Evolutionary conservation across 1,140 invertebrate genomes (phyloP), one percentile per base, ranked within the genome.

Genomic region (Drosophila micromelanica): DNA sequence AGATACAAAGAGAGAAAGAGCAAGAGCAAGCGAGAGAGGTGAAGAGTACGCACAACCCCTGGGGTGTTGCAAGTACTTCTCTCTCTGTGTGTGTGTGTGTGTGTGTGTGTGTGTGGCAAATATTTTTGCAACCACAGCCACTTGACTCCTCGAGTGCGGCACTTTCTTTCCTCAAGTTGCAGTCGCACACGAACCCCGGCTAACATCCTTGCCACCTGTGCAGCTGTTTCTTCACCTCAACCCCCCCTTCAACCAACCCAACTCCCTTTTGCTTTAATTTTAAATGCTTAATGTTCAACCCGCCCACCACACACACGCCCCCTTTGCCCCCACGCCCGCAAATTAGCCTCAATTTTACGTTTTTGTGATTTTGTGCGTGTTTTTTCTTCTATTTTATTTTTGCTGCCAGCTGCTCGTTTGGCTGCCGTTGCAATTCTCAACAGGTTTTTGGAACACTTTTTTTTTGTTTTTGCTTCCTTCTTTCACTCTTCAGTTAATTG

Each of bases 61-160:
- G 32, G 32, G 32, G 7, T 35, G 32, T 35, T 35, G 32, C 32
- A 35, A 9, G 32, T 7, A 35, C 32, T 35, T 35, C 32, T 8
- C n/a, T n/a, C n/a, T n/a, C n/a, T n/a, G n/a, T n/a, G 27, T 13
- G 9, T 37, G 23, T 57, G 52, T 51, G 43, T 49, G 54, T 20
- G 27, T 8, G 27, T 13, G 13, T 37, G 23, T 57, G 62, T 51
- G 43, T 49, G 63, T 20, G 27, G 69, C 69, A 73, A 73, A 73
- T 68, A 60, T 68, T 59, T 68, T 69, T 69, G 78, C 78, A 69
- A 60, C 78, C 78, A 82, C 79, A 84, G 80, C 65, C 76, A 85
- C 80, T 84, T 84, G 80, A 84, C 80, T 84, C 73, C 72, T 84
- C 62, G 40, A 84, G 80, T 82, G 55, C 55, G 72, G 72, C 80